Conservation (phyloP, 2,113 vertebrate genomes). For the Chelonoidis abingdonii region DNA sequence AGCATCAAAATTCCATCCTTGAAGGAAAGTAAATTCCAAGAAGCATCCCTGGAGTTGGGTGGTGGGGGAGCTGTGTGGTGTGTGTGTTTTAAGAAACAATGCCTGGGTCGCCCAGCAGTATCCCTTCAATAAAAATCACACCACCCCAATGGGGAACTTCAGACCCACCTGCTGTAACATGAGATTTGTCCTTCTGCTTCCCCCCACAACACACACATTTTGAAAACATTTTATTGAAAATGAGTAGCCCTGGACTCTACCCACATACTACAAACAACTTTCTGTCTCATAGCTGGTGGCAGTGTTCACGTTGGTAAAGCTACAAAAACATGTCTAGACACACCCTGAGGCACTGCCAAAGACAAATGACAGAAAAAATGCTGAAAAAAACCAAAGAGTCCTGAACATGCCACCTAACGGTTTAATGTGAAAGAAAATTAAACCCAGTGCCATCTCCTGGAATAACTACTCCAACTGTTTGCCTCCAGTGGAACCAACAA, state of each 20-base stretch:
- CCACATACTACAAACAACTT: not conserved
- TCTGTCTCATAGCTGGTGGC: not conserved
- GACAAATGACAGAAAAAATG: not conserved
- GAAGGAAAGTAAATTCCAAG: slow-evolving; percentile 17
- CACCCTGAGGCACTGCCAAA: not conserved
- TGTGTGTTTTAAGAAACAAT: not conserved
- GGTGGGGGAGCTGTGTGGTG: too few relatives aligned
- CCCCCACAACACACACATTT: not conserved
- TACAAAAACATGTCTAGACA: not conserved
- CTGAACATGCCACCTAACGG: not conserved
- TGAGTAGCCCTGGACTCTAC: not conserved
- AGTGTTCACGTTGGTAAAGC: not conserved
- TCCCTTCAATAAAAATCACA: not conserved
- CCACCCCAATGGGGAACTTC: not conserved
- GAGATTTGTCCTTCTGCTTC: not conserved
- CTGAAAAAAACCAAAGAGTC: not conserved
- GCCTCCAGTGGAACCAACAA: accelerated
- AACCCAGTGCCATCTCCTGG: not conserved
- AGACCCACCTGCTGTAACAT: not conserved
- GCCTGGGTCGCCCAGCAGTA: not conserved
- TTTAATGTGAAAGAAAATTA: accelerated
- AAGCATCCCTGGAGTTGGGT: not conserved
- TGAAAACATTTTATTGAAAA: not conserved
- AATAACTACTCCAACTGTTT: not conserved
- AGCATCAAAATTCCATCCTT: not conserved